phyloP scores from a whole-genome alignment of 2,888 invertebrate species.

The Athripsodes cinereus region DNA sequence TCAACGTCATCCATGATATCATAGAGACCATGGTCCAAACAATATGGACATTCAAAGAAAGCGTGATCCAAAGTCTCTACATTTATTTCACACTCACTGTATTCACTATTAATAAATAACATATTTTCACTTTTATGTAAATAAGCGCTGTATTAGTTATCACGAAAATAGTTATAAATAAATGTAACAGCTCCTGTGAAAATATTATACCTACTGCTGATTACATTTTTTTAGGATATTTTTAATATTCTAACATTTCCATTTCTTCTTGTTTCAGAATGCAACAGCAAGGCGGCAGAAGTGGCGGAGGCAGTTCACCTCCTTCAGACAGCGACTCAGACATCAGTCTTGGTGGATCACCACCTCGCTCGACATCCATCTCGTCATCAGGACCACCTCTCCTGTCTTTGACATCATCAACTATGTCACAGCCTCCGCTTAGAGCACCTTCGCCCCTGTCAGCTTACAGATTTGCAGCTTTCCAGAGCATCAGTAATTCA shows the following conservation, averaged over 20 bases:
- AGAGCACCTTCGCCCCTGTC: slow-evolving; percentile 18
- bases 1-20: too few relatives aligned
- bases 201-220: too few relatives aligned
- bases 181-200: too few relatives aligned
- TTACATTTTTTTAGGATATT: too few relatives aligned
- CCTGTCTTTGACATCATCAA: slow-evolving; percentile 9
- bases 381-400: slow-evolving; percentile 1
- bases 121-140: too few relatives aligned
- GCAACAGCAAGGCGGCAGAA: slow-evolving; percentile 26
- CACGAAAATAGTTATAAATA: too few relatives aligned
- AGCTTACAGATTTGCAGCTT: slow-evolving; percentile 15
- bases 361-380: slow-evolving; percentile 8
- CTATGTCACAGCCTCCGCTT: slow-evolving; percentile 13
- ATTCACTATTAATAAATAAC: neutral
- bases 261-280: slow-evolving; percentile 22
- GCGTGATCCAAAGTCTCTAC: too few relatives aligned
- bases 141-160: too few relatives aligned
- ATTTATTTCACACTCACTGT: too few relatives aligned
- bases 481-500: slow-evolving; percentile 11
- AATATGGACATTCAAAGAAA: too few relatives aligned
- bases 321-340: slow-evolving; percentile 42
- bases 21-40: too few relatives aligned
- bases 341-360: slow-evolving; percentile 40
- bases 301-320: slow-evolving; percentile 30
- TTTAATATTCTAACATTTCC: too few relatives aligned